Evolutionary conservation across 1,140 invertebrate genomes (phyloP).

Genomic region (Acromyrmex charruanus): DNA sequence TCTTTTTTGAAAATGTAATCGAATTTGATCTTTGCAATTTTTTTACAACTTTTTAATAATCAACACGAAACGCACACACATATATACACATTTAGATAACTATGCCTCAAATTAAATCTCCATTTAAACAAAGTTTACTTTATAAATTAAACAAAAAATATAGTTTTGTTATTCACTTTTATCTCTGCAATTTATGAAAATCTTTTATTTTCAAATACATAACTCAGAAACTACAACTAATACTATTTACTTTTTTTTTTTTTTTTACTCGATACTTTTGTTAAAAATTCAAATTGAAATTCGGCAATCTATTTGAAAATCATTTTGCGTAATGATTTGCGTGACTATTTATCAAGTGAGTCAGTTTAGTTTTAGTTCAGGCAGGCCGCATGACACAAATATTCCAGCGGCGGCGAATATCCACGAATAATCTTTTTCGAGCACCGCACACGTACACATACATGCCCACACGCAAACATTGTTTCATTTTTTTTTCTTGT

Average conservation of each 20-base stretch:
- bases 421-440: conserved; percentile 67
- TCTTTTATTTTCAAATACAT: background rate
- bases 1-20: background rate
- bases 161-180: background rate
- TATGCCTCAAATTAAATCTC: conserved; percentile 9
- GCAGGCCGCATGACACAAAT: conserved; percentile 25
- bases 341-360: conserved; percentile 12
- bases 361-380: conserved; percentile 36
- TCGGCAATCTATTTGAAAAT: conserved; percentile 29
- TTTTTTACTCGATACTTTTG: background rate
- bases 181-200: background rate
- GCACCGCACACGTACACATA: conserved; percentile 6
- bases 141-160: background rate
- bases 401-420: conserved; percentile 46
- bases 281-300: background rate
- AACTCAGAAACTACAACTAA: background rate
- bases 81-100: background rate
- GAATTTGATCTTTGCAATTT: background rate
- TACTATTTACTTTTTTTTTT: background rate
- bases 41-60: conserved; percentile 13
- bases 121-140: background rate
- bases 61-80: background rate
- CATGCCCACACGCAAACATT: conserved; percentile 33
- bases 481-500: conserved; percentile 39
- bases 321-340: background rate